These are phyloP conservation scores for Miniopterus natalensis DNA, from an alignment of 2,113 vertebrate species.

Conservation along the genomic window DNA sequence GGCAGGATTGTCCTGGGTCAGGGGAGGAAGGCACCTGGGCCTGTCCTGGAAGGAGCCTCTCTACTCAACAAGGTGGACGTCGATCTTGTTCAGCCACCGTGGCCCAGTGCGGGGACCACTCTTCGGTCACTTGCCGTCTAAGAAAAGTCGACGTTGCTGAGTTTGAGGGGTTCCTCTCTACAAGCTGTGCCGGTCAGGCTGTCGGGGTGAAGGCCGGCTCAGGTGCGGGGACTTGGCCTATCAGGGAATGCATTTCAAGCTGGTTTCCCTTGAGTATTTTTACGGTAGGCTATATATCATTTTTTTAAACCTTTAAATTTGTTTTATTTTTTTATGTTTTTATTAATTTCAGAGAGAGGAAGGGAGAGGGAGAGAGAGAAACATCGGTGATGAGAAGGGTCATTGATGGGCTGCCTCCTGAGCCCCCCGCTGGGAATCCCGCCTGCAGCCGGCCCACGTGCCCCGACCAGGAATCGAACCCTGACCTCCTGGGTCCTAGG, in stretches of 20 bases:
- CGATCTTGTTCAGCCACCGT: too few species aligned
- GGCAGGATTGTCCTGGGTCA: background rate
- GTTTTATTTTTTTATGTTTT: too few species aligned
- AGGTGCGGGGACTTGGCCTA: background rate
- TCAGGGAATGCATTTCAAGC: background rate
- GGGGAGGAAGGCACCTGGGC: background rate
- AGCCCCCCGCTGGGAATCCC: too few species aligned
- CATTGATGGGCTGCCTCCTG: too few species aligned
- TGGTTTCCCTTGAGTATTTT: background rate
- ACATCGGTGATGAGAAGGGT: too few species aligned
- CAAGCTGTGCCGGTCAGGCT: too few species aligned
- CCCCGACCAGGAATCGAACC: too few species aligned
- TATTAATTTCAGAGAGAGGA: too few species aligned
- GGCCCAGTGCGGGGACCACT: fast-evolving
- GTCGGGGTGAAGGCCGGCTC: background rate
- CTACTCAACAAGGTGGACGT: fast-evolving
- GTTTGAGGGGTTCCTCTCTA: background rate
- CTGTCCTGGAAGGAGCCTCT: background rate
- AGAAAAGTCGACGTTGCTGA: background rate
- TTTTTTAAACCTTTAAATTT: too few species aligned
- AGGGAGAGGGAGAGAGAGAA: too few species aligned
- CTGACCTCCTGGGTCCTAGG: too few species aligned
- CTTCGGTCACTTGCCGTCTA: background rate
- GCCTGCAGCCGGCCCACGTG: too few species aligned
- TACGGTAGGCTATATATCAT: fast-evolving